phyloP scores from a whole-genome alignment of 2,888 invertebrate species.

The Octodonta nipae region DNA sequence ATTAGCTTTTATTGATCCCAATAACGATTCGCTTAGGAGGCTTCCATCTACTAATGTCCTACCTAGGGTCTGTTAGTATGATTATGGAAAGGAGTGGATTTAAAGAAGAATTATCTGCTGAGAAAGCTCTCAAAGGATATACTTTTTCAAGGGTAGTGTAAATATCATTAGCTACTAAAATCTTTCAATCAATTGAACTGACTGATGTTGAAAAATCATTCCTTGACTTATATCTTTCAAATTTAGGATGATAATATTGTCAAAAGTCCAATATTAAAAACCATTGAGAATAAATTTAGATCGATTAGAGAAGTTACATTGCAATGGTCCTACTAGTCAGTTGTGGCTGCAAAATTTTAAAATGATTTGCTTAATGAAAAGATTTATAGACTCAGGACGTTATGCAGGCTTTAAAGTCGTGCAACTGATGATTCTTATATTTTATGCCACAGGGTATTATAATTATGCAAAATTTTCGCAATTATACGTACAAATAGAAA shows the following conservation, averaged over 20 bases:
- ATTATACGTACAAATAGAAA: neutral
- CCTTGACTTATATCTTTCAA: too few species aligned
- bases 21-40: neutral
- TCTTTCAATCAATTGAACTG: too few species aligned
- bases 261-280: too few species aligned
- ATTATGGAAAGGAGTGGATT: neutral
- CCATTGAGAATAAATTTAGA: too few species aligned
- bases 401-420: neutral
- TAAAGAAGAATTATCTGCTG: neutral
- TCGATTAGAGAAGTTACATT: too few species aligned
- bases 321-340: neutral
- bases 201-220: too few species aligned
- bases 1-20: too few species aligned
- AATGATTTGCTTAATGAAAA: neutral
- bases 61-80: neutral
- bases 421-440: neutral
- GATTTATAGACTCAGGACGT: neutral
- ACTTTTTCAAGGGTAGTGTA: neutral
- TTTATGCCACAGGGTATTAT: neutral
- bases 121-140: neutral
- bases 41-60: slow-evolving; percentile 1
- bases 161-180: neutral
- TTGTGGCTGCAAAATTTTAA: neutral
- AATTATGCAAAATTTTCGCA: neutral
- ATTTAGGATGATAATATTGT: too few species aligned